These are phyloP conservation scores for Neosilurus hyrtlii DNA, from an alignment of 2,797 vertebrate species.

Conservation along the genomic window DNA sequence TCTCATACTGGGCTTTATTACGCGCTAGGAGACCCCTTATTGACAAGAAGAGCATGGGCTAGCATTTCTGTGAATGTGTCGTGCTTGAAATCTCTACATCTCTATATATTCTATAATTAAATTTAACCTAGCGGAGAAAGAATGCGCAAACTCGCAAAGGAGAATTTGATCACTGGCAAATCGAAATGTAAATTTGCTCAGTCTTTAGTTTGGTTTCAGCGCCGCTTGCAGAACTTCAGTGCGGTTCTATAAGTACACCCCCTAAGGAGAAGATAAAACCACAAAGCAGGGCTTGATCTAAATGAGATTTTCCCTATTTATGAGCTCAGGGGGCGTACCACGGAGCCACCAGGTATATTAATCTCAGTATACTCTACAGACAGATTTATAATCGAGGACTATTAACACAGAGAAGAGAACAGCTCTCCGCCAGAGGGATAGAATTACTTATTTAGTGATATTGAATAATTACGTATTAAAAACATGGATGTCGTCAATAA, in stretches of 20 bases:
- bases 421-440: slow-evolving; percentile 9
- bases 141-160: slow-evolving; percentile 38
- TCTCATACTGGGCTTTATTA: neutral
- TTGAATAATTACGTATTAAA: slow-evolving; percentile 15
- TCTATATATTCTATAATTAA: slow-evolving; percentile 55
- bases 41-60: neutral
- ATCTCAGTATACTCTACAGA: slow-evolving; percentile 25
- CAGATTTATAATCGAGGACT: slow-evolving; percentile 4
- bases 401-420: neutral
- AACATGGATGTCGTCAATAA: slow-evolving; percentile 18
- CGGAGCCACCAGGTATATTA: slow-evolving; percentile 23
- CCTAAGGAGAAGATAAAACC: slow-evolving; percentile 38
- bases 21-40: neutral
- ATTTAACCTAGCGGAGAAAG: slow-evolving; percentile 43
- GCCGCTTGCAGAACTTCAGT: slow-evolving; percentile 21
- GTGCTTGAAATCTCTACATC: slow-evolving; percentile 40
- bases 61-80: neutral
- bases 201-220: slow-evolving; percentile 32
- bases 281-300: slow-evolving; percentile 27
- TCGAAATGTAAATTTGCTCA: slow-evolving; percentile 62
- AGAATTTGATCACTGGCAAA: slow-evolving; percentile 59
- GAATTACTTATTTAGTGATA: neutral
- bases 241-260: neutral
- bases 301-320: slow-evolving; percentile 50
- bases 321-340: slow-evolving; percentile 7